Evolutionary conservation across 1,140 invertebrate species (phyloP), one percentile per base, ranked within the genome.

Genomic region (Drosophila lacertosa): DNA sequence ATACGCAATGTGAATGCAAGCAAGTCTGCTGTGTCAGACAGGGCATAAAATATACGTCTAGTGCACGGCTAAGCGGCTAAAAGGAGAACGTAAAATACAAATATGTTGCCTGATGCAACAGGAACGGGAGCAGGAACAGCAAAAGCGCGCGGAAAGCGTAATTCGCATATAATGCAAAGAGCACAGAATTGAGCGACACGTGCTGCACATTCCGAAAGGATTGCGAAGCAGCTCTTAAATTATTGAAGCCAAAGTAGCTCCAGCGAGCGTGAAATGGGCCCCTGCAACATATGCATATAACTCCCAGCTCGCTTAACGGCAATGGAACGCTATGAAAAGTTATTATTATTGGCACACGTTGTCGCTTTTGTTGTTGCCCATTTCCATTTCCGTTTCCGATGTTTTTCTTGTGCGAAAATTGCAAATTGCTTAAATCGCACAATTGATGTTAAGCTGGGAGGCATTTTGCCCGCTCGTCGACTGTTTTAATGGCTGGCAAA

Each of bases 391-490:
- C 24, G 26, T 45, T 59, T 33, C 51, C 42, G 15, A 11, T 47
- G 20, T 53, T 64, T 55, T 57, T 44, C 33, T 44, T 62, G 47
- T 13, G 42, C 45, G 42, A 29, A 64, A 79, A 71, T 57, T 62
- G 82, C 74, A 86, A 84, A 86, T 88, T 86, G 77, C 58, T 71
- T 67, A 32, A 86, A 88, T 70, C 58, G 74, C 42, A 50, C 53
- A 75, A 64, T 80, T 48, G 50, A 54, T 65, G 70, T 58, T 70
- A 57, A 60, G 59, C 39, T 37, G 32, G 15, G n/a, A 29, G n/a
- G 16, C 22, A 45, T 54, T 29, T 48, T 26, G 13, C 20, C 4
- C n/a, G n/a, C n/a, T n/a, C n/a, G n/a, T n/a, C n/a, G n/a, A 3
- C 51, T 40, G 18, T 44, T 57, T 57, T 13, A 59, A 44, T 53